Percentiles rank a stretch among this genome's conserved stretches.
phyloP scores from a whole-genome alignment of 2,113 vertebrate species.

The Felis chaus region DNA sequence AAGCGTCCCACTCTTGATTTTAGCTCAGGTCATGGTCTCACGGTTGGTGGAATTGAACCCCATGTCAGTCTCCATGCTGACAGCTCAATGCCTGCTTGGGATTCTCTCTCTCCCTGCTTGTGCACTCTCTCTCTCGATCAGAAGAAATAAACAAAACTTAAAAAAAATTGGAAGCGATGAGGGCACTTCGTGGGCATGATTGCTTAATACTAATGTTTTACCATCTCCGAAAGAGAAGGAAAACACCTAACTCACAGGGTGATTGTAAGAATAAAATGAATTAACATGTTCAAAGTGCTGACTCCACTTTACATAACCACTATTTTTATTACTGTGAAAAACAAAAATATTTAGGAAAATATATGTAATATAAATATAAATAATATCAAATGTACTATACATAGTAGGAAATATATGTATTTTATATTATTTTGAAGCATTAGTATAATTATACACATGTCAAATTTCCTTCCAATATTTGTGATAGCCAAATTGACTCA shows the following conservation, averaged over 20 bases:
- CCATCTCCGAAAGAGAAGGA: not conserved
- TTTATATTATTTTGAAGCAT: not conserved
- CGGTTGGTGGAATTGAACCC: no score
- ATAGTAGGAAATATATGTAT: not conserved
- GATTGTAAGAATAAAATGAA: constrained; percentile 20
- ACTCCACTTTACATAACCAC: not conserved
- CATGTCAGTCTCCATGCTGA: no score
- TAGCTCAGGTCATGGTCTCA: no score
- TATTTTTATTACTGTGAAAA: not conserved
- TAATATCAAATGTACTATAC: not conserved
- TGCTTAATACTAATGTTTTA: not conserved
- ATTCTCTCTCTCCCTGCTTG: no score
- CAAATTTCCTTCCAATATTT: constrained; percentile 37
- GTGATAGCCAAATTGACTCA: not conserved
- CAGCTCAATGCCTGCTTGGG: no score
- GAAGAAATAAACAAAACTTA: no score
- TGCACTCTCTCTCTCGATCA: no score
- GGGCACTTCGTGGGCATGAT: not conserved
- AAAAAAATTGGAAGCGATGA: not conserved
- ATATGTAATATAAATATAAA: not conserved
- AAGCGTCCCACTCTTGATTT: no score
- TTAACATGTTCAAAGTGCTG: not conserved
- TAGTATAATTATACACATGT: not conserved
- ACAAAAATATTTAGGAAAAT: not conserved
- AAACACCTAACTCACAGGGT: not conserved